Base-by-base conservation (phyloP, 2,888 invertebrate genomes). In the Ischnus inquisitorius region DNA sequence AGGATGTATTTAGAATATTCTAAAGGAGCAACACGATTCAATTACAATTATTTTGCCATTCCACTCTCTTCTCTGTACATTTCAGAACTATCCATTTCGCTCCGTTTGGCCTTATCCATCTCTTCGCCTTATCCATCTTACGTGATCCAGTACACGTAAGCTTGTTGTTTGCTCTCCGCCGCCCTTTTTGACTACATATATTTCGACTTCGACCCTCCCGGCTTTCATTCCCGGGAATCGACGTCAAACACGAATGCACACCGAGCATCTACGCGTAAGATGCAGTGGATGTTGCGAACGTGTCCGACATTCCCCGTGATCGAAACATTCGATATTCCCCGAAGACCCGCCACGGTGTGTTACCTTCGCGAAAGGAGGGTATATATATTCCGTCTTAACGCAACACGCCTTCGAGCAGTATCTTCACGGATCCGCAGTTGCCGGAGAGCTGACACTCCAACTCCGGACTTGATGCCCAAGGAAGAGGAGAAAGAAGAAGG, bases 311-410 rank as follows among this genome's bases (percentile, higher is more conserved):
- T 83, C 83, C 86, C 57, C 80, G 81, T 79, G 85, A 87, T 87
- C 89, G 89, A 88, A 89, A 87, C 86, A 86, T 87, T 85, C 85
- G 83, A 87, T 89, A 88, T 88, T 89, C 88, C 88, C 76, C 19
- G 34, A 68, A 79, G 54, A 57, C 14, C 82, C 74, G 25, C 43
- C 72, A 43, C 48, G 78, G n/a, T 41, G 3, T 19, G 54, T 22
- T 34, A 54, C 54, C 19, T 34, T 34, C 34, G 8, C 34, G 34
- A 8, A 34, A 8, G 8, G 5, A 34, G 34, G 34, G 34, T 34
- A 34, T 34, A 34, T 34, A 34, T 34, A 34, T 8, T 43, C 39
- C 22, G 68, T 74, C 57, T 16, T 65, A 57, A 19, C 28, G 46
- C 34, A 43, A 64, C 41, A 22, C 62, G 43, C 67, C 41, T 67